Base-by-base conservation (phyloP, 2,888 invertebrate species). In the Stictocephala bisonia region DNA sequence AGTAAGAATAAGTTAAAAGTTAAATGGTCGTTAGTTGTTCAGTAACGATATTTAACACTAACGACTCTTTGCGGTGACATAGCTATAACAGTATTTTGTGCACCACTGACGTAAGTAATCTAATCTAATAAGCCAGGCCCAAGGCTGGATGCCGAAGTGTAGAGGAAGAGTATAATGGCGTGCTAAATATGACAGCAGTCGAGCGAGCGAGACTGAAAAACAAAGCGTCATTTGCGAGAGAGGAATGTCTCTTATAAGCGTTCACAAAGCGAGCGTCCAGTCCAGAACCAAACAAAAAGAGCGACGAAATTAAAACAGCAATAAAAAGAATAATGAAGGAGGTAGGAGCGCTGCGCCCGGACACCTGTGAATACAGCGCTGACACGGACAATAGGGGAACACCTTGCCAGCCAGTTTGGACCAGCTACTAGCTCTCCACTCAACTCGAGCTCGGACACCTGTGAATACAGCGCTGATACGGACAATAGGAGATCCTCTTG, bases 231-330 rank as follows among this genome's bases (percentile, higher is more conserved):
- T 71, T 71, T 71, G 60, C 60, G 64, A 26, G 40, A 27, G n/a
- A 64, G 51, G 71, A 71, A 71, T 71, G 64, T 44, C n/a, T n/a
- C 56, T 56, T 56, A 56, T 56, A 56, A 56, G 56, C 56, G 56
- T 31, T 26, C 48, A 60, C 44, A 60, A 71, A 58, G 56, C 27
- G 29, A 68, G 51, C 51, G 24, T 35, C 31, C 70, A 64, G 24
- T 35, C 31, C 70, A 64, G 50, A 64, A 35, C 60, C 50, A 15
- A 64, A 64, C 60, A 71, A 71, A 71, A 71, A 64, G 50, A 64
- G 64, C 71, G 71, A 51, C 71, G 71, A 71, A 71, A 71, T 71
- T 71, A 71, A 71, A 71, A 71, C 71, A 26, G 71, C 71, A 71
- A 71, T 51, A 71, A 71, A 64, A 64, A 71, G 71, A 71, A 71